phyloP scores from a whole-genome alignment of 2,888 invertebrate genomes.

The Xestoiulus laeticollis region DNA sequence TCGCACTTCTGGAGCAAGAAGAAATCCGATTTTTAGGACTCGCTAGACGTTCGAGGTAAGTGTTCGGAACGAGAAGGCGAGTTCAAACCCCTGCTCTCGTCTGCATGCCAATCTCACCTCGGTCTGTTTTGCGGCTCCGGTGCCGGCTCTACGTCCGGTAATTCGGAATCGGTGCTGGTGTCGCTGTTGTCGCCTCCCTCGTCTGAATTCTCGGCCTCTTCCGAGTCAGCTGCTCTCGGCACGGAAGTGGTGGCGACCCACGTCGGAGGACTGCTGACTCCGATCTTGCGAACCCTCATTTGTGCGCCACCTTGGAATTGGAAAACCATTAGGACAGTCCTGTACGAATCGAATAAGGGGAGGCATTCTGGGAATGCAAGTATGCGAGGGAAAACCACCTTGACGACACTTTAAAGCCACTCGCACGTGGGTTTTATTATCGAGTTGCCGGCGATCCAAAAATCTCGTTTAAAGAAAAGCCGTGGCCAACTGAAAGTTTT shows the following conservation, averaged over 20 bases:
- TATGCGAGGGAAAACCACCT: no score
- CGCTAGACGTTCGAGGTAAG: background rate
- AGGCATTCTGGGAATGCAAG: no score
- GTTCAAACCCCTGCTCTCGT: no score
- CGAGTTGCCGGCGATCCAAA: no score
- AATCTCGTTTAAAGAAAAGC: no score
- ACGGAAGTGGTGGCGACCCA: background rate
- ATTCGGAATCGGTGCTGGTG: background rate
- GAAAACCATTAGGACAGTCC: background rate
- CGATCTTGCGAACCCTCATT: conserved; percentile 15
- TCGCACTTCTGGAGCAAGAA: background rate
- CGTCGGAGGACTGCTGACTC: background rate
- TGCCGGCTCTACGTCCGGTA: background rate
- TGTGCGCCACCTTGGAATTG: background rate
- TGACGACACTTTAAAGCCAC: no score
- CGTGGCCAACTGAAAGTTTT: no score
- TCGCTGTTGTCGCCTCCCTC: conserved; percentile 2
- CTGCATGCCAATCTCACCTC: background rate
- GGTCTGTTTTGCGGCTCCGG: background rate
- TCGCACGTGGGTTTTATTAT: no score
- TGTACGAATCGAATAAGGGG: no score
- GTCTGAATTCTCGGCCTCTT: background rate
- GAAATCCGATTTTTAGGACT: background rate
- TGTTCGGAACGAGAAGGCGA: background rate
- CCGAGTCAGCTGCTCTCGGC: background rate